These are phyloP conservation scores for Cetonia aurata DNA, from an alignment of 2,888 invertebrate species.

Conservation along the genomic window DNA sequence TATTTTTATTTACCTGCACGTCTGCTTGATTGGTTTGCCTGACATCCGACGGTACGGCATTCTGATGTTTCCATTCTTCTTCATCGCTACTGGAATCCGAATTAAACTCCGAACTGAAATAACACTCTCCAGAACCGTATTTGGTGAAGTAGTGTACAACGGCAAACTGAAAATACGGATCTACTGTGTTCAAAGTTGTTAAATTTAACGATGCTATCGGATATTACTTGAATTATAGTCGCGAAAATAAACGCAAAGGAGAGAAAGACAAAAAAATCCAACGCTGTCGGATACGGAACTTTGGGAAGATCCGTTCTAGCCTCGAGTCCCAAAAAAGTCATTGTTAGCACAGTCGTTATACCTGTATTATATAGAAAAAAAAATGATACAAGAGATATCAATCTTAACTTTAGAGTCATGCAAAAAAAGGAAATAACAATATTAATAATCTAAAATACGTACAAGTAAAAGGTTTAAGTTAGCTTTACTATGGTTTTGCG, in stretches of 20 bases:
- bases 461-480: too few relatives aligned
- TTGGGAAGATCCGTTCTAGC: constrained; percentile 86
- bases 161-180: constrained; percentile 71
- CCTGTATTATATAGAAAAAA: constrained; percentile 68
- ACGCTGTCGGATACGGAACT: constrained; percentile 88
- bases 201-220: not conserved
- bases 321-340: constrained; percentile 86
- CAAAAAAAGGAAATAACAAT: not conserved
- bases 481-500: too few relatives aligned
- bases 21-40: not conserved
- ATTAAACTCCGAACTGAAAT: constrained; percentile 76
- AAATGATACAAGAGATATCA: constrained; percentile 48
- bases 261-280: constrained; percentile 86
- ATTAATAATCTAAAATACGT: too few relatives aligned
- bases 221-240: constrained; percentile 77
- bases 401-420: not conserved
- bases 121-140: constrained; percentile 83
- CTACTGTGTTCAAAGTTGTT: constrained; percentile 11
- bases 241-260: constrained; percentile 86
- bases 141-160: constrained; percentile 91
- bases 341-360: constrained; percentile 86
- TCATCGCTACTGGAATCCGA: constrained; percentile 73
- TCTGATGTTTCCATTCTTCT: constrained; percentile 57
- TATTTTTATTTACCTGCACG: not conserved
- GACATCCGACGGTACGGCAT: constrained; percentile 5